phyloP scores from a whole-genome alignment of 2,113 vertebrate genomes.

The Strix aluco region DNA sequence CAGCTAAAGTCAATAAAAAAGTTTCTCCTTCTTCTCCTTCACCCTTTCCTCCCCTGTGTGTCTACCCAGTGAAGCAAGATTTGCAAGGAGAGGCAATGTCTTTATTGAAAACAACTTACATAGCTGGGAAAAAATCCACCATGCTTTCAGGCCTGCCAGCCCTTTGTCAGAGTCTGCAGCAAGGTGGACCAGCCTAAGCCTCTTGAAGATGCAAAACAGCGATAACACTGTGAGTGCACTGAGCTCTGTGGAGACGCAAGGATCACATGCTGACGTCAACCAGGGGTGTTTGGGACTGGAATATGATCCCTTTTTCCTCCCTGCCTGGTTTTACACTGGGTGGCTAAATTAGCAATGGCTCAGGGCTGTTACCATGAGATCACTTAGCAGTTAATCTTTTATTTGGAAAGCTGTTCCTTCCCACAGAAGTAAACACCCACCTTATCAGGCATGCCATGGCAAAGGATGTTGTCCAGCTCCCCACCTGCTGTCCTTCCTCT shows the following conservation, averaged over 20 bases:
- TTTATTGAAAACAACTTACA: neutral
- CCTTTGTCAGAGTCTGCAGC: neutral
- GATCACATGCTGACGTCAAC: neutral
- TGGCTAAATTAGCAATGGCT: neutral
- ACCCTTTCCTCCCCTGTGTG: neutral
- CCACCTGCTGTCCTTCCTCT: conserved; percentile 40
- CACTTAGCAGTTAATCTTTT: conserved; percentile 40
- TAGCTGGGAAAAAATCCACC: neutral
- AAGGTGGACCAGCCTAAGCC: neutral
- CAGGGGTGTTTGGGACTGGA: neutral
- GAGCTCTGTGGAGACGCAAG: neutral
- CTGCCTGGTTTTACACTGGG: neutral
- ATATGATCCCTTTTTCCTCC: neutral
- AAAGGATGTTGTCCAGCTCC: conserved; percentile 22
- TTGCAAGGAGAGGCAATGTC: neutral
- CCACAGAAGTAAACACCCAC: conserved; percentile 34
- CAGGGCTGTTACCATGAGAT: neutral
- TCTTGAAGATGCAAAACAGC: neutral
- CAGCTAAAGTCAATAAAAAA: neutral
- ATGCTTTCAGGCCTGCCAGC: neutral
- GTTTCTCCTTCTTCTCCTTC: neutral
- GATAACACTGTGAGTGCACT: neutral
- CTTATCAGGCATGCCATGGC: conserved; percentile 19
- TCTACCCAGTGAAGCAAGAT: neutral
- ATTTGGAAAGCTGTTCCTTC: conserved; percentile 57